Percentiles rank a stretch among this genome's conserved stretches.
Conservation (phyloP, 2,113 vertebrate genomes). For the Lates calcarifer region DNA sequence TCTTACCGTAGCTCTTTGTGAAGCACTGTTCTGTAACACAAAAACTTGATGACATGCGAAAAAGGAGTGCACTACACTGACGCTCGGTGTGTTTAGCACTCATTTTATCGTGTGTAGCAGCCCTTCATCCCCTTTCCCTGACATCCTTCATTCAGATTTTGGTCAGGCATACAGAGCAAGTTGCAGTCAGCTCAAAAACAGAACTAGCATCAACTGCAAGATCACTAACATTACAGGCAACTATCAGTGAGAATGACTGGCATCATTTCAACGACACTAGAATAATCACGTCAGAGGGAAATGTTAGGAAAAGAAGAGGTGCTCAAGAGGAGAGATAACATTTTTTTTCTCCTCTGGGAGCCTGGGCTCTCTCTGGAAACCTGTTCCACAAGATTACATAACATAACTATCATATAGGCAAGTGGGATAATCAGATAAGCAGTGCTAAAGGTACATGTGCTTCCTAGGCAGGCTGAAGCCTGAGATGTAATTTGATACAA, state of each 20-base stretch:
- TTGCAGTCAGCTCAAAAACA: background rate
- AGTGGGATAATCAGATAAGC: slow-evolving; percentile 64
- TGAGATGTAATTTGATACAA: slow-evolving; percentile 61
- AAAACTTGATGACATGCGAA: background rate
- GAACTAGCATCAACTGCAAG: background rate
- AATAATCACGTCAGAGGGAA: background rate
- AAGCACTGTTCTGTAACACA: background rate
- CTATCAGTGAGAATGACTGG: background rate
- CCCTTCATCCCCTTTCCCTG: background rate
- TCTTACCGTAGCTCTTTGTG: background rate
- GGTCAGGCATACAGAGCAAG: background rate
- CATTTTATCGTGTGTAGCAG: background rate
- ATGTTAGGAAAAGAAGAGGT: background rate
- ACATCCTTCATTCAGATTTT: background rate
- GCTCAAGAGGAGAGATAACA: background rate
- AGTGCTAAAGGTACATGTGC: slow-evolving; percentile 50
- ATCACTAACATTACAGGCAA: background rate
- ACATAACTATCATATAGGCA: slow-evolving; percentile 56
- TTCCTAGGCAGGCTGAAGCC: slow-evolving; percentile 31
- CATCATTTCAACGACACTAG: background rate
- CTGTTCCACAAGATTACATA: slow-evolving; percentile 62
- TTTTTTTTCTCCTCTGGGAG: background rate
- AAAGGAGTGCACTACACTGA: background rate
- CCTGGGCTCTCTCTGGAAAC: slow-evolving; percentile 23
- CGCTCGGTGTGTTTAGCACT: background rate